phyloP scores from a whole-genome alignment of 1,140 invertebrate genomes.

The Archivesica marissinica region DNA sequence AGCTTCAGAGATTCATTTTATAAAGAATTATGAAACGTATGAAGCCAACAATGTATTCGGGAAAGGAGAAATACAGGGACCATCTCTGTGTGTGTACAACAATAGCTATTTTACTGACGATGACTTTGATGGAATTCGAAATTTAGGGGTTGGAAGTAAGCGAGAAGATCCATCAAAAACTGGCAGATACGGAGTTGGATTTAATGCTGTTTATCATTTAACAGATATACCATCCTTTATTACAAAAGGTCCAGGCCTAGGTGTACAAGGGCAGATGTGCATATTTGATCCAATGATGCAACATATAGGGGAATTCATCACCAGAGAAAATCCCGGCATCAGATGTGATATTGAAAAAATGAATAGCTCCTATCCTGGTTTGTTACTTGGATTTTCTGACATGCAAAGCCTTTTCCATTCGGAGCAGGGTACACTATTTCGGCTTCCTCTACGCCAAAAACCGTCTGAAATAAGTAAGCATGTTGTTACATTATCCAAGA shows the following conservation, averaged over 20 bases:
- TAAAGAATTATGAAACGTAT: constrained; percentile 70
- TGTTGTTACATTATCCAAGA: constrained; percentile 19
- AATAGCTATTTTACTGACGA: constrained; percentile 75
- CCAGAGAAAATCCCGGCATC: constrained; percentile 71
- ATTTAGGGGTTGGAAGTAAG: constrained; percentile 76
- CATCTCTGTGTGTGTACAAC: constrained; percentile 79
- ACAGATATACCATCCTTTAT: constrained; percentile 79
- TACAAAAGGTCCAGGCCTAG: constrained; percentile 65
- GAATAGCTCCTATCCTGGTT: constrained; percentile 66
- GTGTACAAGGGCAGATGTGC: constrained; percentile 67
- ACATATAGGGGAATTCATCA: constrained; percentile 67
- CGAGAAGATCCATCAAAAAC: constrained; percentile 69
- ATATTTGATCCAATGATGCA: constrained; percentile 78
- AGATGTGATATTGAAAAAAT: constrained; percentile 63
- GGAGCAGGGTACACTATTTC: constrained; percentile 71
- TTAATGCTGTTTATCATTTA: constrained; percentile 81
- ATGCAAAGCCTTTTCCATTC: constrained; percentile 25
- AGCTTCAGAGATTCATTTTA: constrained; percentile 78
- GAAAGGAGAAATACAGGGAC: constrained; percentile 73
- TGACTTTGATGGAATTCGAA: constrained; percentile 78
- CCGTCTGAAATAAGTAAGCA: constrained; percentile 66
- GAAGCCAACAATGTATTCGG: constrained; percentile 62
- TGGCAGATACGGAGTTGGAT: constrained; percentile 79
- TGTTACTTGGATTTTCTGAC: constrained; percentile 66
- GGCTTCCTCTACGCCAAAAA: constrained; percentile 73